Evolutionary conservation across 1,140 invertebrate species (phyloP).

Genomic region (Spodoptera frugiperda): DNA sequence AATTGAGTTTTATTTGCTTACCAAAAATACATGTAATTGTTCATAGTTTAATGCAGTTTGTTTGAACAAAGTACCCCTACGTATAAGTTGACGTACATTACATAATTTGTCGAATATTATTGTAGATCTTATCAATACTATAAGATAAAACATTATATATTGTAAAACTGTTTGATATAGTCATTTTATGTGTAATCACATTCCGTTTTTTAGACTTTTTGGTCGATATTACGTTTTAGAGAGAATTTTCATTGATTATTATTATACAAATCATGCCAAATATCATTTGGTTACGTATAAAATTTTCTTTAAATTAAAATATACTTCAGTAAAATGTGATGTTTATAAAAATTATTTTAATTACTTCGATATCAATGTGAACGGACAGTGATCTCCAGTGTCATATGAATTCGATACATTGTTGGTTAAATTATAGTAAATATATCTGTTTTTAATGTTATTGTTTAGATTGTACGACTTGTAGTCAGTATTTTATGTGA

Average conservation of each 20-base stretch:
- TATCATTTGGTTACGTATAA: constrained; percentile 24
- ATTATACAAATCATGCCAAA: constrained; percentile 44
- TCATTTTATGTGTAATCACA: constrained; percentile 45
- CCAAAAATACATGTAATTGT: too few species aligned
- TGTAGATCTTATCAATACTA: constrained; percentile 19
- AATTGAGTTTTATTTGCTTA: too few species aligned
- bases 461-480: constrained; percentile 49
- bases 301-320: not conserved
- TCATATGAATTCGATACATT: constrained; percentile 51
- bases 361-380: constrained; percentile 2
- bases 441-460: constrained; percentile 60
- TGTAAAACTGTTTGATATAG: constrained; percentile 40
- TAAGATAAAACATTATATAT: constrained; percentile 1
- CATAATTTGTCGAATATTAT: constrained; percentile 25
- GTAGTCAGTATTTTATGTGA: constrained; percentile 48
- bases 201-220: constrained; percentile 53
- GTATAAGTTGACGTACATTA: constrained; percentile 13
- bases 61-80: not conserved
- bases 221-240: constrained; percentile 50
- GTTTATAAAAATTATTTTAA: not conserved
- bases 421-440: constrained; percentile 53
- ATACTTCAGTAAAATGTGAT: constrained; percentile 8
- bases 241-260: constrained; percentile 40
- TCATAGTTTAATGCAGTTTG: too few species aligned
- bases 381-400: constrained; percentile 54